These are phyloP conservation scores for Sarotherodon lohbergeri DNA, from an alignment of 2,113 vertebrate species.

Conservation along the genomic window DNA sequence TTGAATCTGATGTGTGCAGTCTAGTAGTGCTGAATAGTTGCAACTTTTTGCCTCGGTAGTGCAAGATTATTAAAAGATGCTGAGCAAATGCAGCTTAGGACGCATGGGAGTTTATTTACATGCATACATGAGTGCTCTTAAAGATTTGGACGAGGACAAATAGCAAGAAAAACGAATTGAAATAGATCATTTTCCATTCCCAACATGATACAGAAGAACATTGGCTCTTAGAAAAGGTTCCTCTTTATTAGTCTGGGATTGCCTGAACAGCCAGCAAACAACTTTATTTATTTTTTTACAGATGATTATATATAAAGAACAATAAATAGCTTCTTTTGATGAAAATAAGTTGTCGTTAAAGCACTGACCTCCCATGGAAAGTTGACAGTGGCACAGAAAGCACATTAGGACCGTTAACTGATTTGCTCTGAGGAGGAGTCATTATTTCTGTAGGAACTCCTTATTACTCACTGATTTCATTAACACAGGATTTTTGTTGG, in stretches of 20 bases:
- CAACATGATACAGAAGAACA: conserved; percentile 66
- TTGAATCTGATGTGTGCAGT: background rate
- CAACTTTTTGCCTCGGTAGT: background rate
- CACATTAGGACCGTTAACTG: conserved; percentile 21
- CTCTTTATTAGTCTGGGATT: conserved; percentile 72
- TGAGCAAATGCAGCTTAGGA: conserved; percentile 9
- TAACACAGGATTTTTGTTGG: conserved; percentile 63
- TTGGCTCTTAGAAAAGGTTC: conserved; percentile 75
- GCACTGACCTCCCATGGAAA: conserved; percentile 36
- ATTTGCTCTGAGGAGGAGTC: conserved; percentile 36
- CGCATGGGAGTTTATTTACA: conserved; percentile 38
- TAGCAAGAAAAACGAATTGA: background rate
- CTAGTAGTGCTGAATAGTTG: background rate
- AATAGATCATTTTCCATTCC: background rate
- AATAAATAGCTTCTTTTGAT: conserved; percentile 75
- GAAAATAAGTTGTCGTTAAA: conserved; percentile 50
- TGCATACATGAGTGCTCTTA: background rate
- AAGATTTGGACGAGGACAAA: background rate
- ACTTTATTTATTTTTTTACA: conserved; percentile 58
- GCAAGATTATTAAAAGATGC: conserved; percentile 6
- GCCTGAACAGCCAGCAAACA: conserved; percentile 63
- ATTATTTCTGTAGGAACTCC: conserved; percentile 30
- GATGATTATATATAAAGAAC: conserved; percentile 67
- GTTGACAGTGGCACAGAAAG: conserved; percentile 66
- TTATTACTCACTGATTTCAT: conserved; percentile 65